Conservation (phyloP, 1,140 invertebrate species). For the Arctopsyche grandis region DNA sequence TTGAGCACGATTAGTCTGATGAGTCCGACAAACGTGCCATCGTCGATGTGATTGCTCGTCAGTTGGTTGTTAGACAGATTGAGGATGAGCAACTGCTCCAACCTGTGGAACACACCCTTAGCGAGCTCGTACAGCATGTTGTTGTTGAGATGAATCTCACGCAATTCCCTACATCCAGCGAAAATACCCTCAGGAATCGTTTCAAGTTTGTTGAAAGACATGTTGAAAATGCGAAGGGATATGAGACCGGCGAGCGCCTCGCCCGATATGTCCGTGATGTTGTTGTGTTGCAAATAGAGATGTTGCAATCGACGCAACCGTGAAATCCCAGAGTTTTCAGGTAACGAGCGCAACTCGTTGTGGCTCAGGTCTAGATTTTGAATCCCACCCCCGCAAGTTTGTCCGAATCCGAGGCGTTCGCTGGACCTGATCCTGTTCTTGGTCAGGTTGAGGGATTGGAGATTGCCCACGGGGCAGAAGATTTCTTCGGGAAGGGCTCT, state of each 20-base stretch:
- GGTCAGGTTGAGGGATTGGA: conserved; percentile 86
- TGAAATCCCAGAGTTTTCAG: conserved; percentile 77
- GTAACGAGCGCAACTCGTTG: conserved; percentile 78
- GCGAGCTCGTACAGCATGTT: conserved; percentile 84
- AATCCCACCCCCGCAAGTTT: conserved; percentile 69
- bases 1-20: conserved; percentile 86
- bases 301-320: conserved; percentile 79
- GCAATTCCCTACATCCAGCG: conserved; percentile 77
- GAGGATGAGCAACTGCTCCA: conserved; percentile 85
- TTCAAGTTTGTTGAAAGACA: conserved; percentile 83
- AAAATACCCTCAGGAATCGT: conserved; percentile 83
- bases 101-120: conserved; percentile 81
- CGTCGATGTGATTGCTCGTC: conserved; percentile 82
- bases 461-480: conserved; percentile 79
- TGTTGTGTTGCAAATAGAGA: conserved; percentile 83
- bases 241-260: conserved; percentile 80
- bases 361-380: conserved; percentile 80
- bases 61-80: conserved; percentile 90
- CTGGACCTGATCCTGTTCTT: conserved; percentile 80
- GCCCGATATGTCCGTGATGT: conserved; percentile 81
- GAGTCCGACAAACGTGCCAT: conserved; percentile 84
- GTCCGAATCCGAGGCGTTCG: conserved; percentile 76
- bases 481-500: conserved; percentile 76
- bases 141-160: conserved; percentile 85
- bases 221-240: conserved; percentile 81